Evolutionary conservation across 2,888 invertebrate species (phyloP).

Genomic region (Lasioglossum malachurum): DNA sequence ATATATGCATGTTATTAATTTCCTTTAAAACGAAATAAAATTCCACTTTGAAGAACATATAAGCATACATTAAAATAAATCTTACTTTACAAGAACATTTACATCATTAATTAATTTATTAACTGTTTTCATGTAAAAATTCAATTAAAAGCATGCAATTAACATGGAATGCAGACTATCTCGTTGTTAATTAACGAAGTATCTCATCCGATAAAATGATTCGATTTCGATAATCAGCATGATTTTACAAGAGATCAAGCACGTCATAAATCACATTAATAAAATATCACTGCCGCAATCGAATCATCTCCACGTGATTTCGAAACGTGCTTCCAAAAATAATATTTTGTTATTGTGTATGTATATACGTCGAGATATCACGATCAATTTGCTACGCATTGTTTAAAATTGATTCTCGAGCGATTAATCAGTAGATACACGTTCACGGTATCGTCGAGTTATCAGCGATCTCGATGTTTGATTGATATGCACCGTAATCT

Average conservation of each 20-base stretch:
- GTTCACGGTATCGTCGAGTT: background rate
- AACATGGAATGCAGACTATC: background rate
- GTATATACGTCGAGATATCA: background rate
- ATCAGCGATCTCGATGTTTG: background rate
- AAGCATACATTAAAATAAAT: too few species aligned
- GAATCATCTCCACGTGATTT: background rate
- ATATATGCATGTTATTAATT: too few species aligned
- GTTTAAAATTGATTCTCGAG: background rate
- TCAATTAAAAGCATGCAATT: background rate
- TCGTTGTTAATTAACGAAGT: background rate
- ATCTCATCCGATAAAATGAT: background rate
- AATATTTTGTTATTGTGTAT: background rate
- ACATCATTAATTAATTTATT: background rate
- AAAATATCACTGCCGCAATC: background rate
- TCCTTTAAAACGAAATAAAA: too few species aligned
- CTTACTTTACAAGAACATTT: too few species aligned
- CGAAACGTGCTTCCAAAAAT: background rate
- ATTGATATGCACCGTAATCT: background rate
- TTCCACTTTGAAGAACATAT: too few species aligned
- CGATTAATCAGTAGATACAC: background rate
- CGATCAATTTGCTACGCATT: background rate
- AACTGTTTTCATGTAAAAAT: background rate
- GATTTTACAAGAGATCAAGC: background rate
- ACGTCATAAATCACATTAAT: background rate
- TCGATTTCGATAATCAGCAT: background rate